These are phyloP conservation scores for Mungos mungo DNA, from an alignment of 2,113 vertebrate genomes.

Conservation along the genomic window DNA sequence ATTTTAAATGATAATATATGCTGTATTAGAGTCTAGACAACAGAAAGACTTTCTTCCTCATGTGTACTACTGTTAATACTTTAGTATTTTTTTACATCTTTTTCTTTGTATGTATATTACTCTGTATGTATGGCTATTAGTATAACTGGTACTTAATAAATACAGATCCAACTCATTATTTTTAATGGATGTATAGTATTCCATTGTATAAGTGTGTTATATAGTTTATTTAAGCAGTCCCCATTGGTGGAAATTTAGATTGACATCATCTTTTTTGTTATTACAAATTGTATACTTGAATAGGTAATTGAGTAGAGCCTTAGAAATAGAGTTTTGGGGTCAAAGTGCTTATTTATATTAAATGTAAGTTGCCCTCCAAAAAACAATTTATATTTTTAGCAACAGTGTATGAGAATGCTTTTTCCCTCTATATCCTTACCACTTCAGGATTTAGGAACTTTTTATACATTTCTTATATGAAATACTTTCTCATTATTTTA, in stretches of 20 bases:
- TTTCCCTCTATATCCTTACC: background rate
- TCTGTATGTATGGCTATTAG: background rate
- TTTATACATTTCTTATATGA: background rate
- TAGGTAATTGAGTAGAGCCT: background rate
- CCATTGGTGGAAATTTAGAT: background rate
- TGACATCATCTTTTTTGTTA: background rate
- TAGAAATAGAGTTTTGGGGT: background rate
- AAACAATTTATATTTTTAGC: background rate
- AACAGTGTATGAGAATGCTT: background rate
- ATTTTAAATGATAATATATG: background rate
- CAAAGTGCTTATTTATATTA: background rate
- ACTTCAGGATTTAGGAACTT: background rate
- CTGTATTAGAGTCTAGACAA: conserved; percentile 18
- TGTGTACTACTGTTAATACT: background rate
- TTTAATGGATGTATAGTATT: background rate
- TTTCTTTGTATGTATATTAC: background rate
- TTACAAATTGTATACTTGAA: background rate
- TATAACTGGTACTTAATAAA: background rate
- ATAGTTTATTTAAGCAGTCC: background rate
- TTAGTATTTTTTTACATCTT: background rate
- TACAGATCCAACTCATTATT: background rate
- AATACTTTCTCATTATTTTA: conserved; percentile 22
- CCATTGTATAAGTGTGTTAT: background rate
- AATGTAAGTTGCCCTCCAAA: background rate
- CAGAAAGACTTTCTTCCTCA: background rate